Evolutionary conservation across 2,797 vertebrate species (phyloP), one percentile per base, ranked within the genome.

Genomic region (Enoplosus armatus): DNA sequence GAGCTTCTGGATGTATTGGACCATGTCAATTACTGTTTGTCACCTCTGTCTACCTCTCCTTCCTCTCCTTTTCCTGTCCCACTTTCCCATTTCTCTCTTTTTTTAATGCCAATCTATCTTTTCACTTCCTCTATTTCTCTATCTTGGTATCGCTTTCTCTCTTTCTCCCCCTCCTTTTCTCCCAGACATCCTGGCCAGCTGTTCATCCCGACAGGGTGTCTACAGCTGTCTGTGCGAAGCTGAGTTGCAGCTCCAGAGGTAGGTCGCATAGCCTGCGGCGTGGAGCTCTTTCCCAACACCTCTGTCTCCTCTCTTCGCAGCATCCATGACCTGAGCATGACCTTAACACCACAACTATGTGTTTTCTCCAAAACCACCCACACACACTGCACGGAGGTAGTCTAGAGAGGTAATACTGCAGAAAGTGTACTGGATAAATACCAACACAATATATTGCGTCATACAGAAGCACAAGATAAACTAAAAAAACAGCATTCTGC

Each of bases 181-280:
- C 86, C 73, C 84, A 91, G 87, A 92, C 92, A 87, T 91, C 77
- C 91, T 87, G 89, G 73, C 87, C 93, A 94, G 90, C 93, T 92
- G 92, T 91, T 93, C 84, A 69, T 87, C 75, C 90, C 93, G 93
- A 92, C 90, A 91, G 62, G 66, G 80, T 90, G 90, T 93, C 91
- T 91, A 72, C 90, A 91, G 87, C 89, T 90, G 87, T 89, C 87
- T 85, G 66, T 72, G 85, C 54, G 41, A 75, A 80, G 75, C 75
- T 60, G 82, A 81, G 78, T 64, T 87, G 84, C 81, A 75, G 63
- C 72, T 87, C 69, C 75, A 78, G 82, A 85, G 80, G 80, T 79
- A 65, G 83, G 77, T 78, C 51, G 50, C 60, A 35, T 72, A 77
- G 82, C 85, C 81, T 78, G 83, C 53, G 27, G 91, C 37, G n/a